These are phyloP conservation scores for Tinea semifulvella DNA, from an alignment of 2,888 invertebrate species.

Conservation along the genomic window DNA sequence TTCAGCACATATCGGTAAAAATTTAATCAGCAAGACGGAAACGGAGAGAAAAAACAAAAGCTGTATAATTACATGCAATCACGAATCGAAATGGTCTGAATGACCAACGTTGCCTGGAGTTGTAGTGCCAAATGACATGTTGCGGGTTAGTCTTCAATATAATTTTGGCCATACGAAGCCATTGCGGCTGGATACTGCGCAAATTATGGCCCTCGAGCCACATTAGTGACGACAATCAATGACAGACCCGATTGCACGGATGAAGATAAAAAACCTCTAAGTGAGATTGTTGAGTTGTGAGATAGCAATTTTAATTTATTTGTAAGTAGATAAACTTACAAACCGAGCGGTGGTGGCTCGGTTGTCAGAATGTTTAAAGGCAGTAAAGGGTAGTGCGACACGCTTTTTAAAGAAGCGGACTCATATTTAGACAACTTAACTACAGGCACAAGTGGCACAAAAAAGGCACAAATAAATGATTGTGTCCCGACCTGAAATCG, in stretches of 20 bases:
- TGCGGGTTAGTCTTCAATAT: conserved; percentile 39
- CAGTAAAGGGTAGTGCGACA: no score
- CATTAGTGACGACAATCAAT: conserved; percentile 47
- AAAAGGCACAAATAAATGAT: no score
- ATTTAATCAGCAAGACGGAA: background rate
- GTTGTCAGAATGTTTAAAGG: no score
- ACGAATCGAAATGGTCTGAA: background rate
- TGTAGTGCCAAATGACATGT: conserved; percentile 49
- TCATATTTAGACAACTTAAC: no score
- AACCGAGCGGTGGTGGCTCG: no score
- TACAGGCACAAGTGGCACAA: no score
- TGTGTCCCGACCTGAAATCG: no score
- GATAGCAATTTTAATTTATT: no score
- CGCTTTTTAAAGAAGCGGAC: no score
- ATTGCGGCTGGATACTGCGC: conserved; percentile 32
- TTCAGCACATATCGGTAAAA: conserved; percentile 6
- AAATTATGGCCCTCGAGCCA: conserved; percentile 46
- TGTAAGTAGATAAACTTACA: no score
- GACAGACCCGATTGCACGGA: conserved; percentile 25
- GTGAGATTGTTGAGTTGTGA: no score
- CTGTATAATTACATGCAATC: background rate
- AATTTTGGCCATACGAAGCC: conserved; percentile 29
- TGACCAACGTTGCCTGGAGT: conserved; percentile 4
- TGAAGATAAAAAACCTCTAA: background rate
- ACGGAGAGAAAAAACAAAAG: background rate